A percentile compares a stretch with the other conserved stretches of the same genome.
Evolutionary conservation across 2,113 vertebrate species (phyloP).

Genomic region (Corythaeola cristata): DNA sequence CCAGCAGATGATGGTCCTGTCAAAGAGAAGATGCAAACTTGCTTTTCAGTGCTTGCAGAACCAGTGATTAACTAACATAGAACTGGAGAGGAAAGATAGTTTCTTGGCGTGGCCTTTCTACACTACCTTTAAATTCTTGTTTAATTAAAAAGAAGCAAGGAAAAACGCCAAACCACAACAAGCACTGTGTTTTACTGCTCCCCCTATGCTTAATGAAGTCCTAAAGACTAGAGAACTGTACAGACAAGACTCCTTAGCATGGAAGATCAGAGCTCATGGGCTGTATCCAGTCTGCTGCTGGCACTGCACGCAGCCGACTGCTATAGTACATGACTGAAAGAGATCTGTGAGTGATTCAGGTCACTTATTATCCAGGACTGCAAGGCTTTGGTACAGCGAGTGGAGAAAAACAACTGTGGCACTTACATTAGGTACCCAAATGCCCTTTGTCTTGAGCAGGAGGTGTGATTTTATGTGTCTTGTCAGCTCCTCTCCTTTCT

Average conservation of each 20-base stretch:
- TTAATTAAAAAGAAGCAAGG: constrained; percentile 40
- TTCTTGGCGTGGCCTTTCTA: not conserved
- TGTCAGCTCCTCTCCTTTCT: not conserved
- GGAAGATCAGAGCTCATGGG: not conserved
- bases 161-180: constrained; percentile 40
- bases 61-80: not conserved
- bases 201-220: not conserved
- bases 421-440: not conserved
- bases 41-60: not conserved
- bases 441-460: not conserved
- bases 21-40: not conserved
- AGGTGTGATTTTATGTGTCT: not conserved
- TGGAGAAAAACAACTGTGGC: not conserved
- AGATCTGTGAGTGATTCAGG: not conserved
- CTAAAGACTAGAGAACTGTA: not conserved
- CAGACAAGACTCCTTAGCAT: not conserved
- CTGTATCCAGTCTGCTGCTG: not conserved
- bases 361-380: not conserved
- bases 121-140: not conserved
- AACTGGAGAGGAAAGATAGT: not conserved
- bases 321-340: not conserved
- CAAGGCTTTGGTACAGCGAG: not conserved
- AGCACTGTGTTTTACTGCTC: not conserved
- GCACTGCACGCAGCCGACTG: not conserved
- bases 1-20: not conserved